A percentile compares a stretch with the other conserved stretches of the same genome.
These are phyloP conservation scores for Epinotia bilunana DNA, from an alignment of 2,888 invertebrate genomes.

Conservation along the genomic window DNA sequence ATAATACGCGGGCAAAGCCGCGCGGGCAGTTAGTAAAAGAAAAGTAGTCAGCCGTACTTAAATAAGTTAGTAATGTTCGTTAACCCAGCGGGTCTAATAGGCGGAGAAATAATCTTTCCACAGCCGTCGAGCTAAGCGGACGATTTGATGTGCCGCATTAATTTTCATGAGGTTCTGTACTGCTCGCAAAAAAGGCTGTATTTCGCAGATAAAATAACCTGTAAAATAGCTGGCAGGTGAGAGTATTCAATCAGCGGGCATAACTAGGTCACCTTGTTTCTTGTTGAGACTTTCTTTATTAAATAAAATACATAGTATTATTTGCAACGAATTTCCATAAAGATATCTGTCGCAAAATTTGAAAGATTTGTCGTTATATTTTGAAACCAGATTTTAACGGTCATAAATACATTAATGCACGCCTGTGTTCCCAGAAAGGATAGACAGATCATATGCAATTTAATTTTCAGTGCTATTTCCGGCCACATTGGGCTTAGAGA, in stretches of 20 bases:
- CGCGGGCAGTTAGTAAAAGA: background rate
- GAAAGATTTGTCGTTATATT: too few species aligned
- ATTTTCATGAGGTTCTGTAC: slow-evolving; percentile 57
- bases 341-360: too few species aligned
- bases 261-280: too few species aligned
- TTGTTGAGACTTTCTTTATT: background rate
- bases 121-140: slow-evolving; percentile 58
- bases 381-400: too few species aligned
- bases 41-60: background rate
- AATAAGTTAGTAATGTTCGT: slow-evolving; percentile 23
- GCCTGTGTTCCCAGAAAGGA: too few species aligned
- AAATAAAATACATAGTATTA: background rate
- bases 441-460: too few species aligned
- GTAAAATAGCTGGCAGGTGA: background rate
- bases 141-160: slow-evolving; percentile 61
- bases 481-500: too few species aligned
- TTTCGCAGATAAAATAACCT: background rate
- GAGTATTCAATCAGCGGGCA: background rate
- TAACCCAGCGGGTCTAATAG: slow-evolving; percentile 52
- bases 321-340: background rate
- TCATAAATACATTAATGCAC: too few species aligned
- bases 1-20: too few species aligned
- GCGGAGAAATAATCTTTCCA: slow-evolving; percentile 62
- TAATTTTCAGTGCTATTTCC: too few species aligned
- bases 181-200: slow-evolving; percentile 18